Base-by-base conservation (phyloP, 1,140 invertebrate species). In the Ceratosolen fusciceps region DNA sequence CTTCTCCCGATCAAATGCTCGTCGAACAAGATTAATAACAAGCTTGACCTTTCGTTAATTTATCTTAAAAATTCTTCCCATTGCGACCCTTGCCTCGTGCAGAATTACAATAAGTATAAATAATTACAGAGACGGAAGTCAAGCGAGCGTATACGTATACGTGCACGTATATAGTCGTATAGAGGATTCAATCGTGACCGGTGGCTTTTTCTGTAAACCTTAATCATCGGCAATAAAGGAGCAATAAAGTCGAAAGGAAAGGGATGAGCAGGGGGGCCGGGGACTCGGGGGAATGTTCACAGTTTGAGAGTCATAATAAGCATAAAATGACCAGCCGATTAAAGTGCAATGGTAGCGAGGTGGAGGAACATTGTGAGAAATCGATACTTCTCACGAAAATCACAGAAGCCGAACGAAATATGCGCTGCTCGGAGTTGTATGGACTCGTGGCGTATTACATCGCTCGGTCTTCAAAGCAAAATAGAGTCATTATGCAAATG, bases 401-500 rank as follows among this genome's bases (percentile, higher is more conserved):
- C 81, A 80, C 70, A 70, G 81, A 74, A 79, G 81, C 81, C 70
- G 73, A 82, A 82, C 77, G 77, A 77, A 79, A 79, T 82, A 82
- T 82, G 77, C 68, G 74, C 70, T 60, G 74, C 70, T 79, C 76
- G 24, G 16, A 29, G 68, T 39, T 77, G 68, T 62, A 34, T 39
- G n/a, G 29, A 54, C 67, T 72, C 77, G 68, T 62, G 80, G 71
- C 58, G 60, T 56, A 75, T 81, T 81, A 81, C 74, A 78, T 71
- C 26, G 49, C 67, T 62, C 16, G 52, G 24, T 62, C 47, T 73
- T 76, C 29, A 62, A 52, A 76, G 77, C 60, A 67, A 79, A 79
- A 82, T 82, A 82, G 77, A 82, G 81, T 79, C 77, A 82, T 82
- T 79, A 82, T 79, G 81, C 74, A 82, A 82, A 82, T 79, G 56